These are phyloP conservation scores for Amorpha juglandis DNA, from an alignment of 2,888 invertebrate species.

Conservation along the genomic window DNA sequence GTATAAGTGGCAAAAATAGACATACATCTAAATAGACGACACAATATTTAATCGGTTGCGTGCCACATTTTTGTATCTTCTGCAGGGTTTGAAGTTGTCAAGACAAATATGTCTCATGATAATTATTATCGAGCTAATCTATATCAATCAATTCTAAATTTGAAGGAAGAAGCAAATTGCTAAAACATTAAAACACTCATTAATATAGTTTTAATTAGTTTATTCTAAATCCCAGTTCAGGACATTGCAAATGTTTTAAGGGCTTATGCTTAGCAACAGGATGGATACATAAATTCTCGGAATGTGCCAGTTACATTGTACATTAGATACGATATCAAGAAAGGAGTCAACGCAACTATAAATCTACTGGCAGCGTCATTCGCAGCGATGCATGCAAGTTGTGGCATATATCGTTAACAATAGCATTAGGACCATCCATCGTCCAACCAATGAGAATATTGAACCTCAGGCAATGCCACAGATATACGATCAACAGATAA, in stretches of 20 bases:
- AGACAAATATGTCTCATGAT: too few relatives aligned
- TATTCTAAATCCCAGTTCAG: too few relatives aligned
- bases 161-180: too few relatives aligned
- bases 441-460: constrained; percentile 41
- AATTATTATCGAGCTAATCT: too few relatives aligned
- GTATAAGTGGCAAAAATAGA: not conserved
- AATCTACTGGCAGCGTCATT: constrained; percentile 70
- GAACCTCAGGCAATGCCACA: constrained; percentile 34
- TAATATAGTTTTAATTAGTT: too few relatives aligned
- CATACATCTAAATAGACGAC: too few relatives aligned
- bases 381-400: constrained; percentile 59
- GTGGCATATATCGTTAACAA: constrained; percentile 53
- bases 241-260: too few relatives aligned
- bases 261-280: constrained; percentile 7
- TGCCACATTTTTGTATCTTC: too few relatives aligned
- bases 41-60: too few relatives aligned
- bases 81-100: too few relatives aligned
- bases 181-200: too few relatives aligned
- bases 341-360: constrained; percentile 72
- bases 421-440: constrained; percentile 42
- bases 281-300: not conserved
- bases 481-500: constrained; percentile 18
- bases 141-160: too few relatives aligned
- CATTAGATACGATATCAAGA: constrained; percentile 58
- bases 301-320: not conserved